A percentile compares a stretch with the other conserved stretches of the same genome.
phyloP scores from a whole-genome alignment of 2,113 vertebrate genomes.

The Cheirogaleus medius region DNA sequence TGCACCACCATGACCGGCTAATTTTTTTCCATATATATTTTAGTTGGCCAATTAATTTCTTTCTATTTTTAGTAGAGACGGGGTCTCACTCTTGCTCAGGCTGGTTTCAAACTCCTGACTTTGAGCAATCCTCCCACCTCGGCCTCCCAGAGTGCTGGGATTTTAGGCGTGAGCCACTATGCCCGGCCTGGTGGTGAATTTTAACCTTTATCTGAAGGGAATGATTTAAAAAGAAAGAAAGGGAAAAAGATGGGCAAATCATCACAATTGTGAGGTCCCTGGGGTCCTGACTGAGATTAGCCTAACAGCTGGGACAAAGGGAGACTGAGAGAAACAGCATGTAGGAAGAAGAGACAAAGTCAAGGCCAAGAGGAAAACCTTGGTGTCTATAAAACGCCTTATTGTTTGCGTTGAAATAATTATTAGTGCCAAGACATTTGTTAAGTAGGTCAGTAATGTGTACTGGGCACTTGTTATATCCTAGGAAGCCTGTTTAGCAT shows the following conservation, averaged over 20 bases:
- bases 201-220: not conserved
- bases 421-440: not conserved
- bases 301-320: not conserved
- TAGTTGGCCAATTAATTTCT: too few species aligned
- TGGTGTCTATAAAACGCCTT: not conserved
- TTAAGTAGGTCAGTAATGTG: not conserved
- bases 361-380: not conserved
- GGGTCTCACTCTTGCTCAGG: too few species aligned
- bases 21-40: too few species aligned
- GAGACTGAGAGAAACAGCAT: not conserved
- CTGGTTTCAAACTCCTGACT: too few species aligned
- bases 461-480: not conserved
- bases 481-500: not conserved
- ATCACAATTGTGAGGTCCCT: not conserved
- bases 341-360: not conserved
- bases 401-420: not conserved
- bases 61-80: too few species aligned
- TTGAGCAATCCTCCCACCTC: too few species aligned
- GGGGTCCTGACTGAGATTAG: not conserved
- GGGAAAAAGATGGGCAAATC: not conserved
- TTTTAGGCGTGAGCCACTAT: too few species aligned
- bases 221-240: not conserved
- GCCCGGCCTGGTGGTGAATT: not conserved
- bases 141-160: too few species aligned
- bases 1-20: too few species aligned